A percentile compares a stretch with the other conserved stretches of the same genome.
Evolutionary conservation across 2,888 invertebrate species (phyloP).

Genomic region (Hermaeophaga mercurialis): DNA sequence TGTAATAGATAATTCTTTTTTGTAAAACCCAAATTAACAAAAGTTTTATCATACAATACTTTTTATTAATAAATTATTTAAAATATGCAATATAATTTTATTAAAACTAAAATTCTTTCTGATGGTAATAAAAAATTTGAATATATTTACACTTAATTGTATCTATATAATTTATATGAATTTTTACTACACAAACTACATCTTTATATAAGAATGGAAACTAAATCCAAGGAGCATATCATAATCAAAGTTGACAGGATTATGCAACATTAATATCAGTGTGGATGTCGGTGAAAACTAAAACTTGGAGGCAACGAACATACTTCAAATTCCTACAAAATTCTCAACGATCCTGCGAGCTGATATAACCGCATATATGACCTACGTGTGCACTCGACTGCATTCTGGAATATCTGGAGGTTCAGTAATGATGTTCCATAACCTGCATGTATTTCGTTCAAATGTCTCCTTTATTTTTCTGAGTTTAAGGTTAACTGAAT

Average conservation of each 20-base stretch:
- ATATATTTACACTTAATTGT: too few relatives aligned
- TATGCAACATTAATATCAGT: slow-evolving; percentile 10
- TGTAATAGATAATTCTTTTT: too few relatives aligned
- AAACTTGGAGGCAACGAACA: slow-evolving; percentile 15
- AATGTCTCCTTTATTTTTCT: slow-evolving; percentile 15
- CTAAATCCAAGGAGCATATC: neutral
- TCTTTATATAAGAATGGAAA: neutral
- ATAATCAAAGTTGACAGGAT: slow-evolving; percentile 4
- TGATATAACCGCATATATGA: slow-evolving; percentile 22
- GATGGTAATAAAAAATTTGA: too few relatives aligned
- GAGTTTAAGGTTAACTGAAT: slow-evolving; percentile 11
- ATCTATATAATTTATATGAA: too few relatives aligned
- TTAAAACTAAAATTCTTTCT: too few relatives aligned
- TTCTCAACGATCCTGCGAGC: slow-evolving; percentile 18
- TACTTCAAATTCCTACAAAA: slow-evolving; percentile 21
- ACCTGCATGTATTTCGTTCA: slow-evolving; percentile 13
- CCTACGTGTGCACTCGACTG: slow-evolving; percentile 16
- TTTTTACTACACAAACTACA: too few relatives aligned
- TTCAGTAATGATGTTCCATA: slow-evolving; percentile 19
- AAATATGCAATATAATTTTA: too few relatives aligned
- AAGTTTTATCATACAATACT: too few relatives aligned
- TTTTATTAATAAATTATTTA: too few relatives aligned
- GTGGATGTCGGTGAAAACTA: slow-evolving; percentile 11
- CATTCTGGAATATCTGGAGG: slow-evolving; percentile 21
- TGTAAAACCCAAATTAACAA: too few relatives aligned